Conservation (phyloP, 2,113 vertebrate species). For the Thalassarche chlororhynchos region DNA sequence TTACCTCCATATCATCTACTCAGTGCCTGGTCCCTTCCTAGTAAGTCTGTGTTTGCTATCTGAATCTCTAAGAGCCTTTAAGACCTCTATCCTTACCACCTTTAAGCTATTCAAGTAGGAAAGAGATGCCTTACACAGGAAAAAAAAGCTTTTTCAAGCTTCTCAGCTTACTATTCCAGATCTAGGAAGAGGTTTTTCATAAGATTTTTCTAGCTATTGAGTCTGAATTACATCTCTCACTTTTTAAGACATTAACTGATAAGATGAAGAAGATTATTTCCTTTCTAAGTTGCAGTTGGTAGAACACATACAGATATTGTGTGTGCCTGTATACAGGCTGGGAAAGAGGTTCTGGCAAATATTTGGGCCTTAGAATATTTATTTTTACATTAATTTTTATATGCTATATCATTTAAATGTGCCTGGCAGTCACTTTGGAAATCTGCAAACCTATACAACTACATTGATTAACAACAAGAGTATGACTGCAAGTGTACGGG, state of each 20-base stretch:
- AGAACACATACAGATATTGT: neutral
- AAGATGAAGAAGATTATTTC: neutral
- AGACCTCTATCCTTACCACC: neutral
- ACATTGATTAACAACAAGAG: neutral
- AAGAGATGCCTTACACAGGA: neutral
- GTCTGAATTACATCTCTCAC: neutral
- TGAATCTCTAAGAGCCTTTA: neutral
- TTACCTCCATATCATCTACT: neutral
- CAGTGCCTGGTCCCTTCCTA: neutral
- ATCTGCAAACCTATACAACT: neutral
- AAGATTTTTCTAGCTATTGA: neutral
- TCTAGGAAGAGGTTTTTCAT: neutral
- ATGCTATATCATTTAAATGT: neutral
- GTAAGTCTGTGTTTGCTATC: neutral
- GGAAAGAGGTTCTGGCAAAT: neutral
- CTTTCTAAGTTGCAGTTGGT: neutral
- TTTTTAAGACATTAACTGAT: neutral
- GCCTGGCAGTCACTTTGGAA: neutral
- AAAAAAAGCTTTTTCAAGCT: neutral
- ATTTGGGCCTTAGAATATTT: neutral
- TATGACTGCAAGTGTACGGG: neutral
- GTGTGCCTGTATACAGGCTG: neutral
- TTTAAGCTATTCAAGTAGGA: neutral
- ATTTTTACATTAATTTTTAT: neutral
- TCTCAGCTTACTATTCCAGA: neutral